Percentiles rank a stretch among this genome's conserved stretches.
These are phyloP conservation scores for Coronaproctus castanopsis DNA, from an alignment of 2,888 invertebrate genomes.

Conservation along the genomic window DNA sequence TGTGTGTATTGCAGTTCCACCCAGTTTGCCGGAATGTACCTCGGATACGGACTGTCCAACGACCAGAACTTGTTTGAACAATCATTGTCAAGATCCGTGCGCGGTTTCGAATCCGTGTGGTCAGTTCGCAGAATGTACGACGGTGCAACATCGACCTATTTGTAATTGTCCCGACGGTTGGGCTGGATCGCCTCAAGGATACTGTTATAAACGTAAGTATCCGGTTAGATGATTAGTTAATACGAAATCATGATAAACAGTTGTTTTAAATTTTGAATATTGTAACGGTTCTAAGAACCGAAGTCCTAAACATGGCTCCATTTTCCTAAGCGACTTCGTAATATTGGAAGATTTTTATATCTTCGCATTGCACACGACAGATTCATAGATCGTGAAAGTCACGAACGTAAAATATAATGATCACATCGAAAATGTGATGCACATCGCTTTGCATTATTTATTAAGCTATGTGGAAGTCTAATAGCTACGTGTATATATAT, in stretches of 20 bases:
- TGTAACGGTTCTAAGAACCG: conserved; percentile 1
- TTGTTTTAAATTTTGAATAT: neutral
- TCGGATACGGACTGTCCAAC: conserved; percentile 53
- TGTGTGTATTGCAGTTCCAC: conserved; percentile 22
- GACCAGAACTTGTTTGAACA: conserved; percentile 57
- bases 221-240: no score
- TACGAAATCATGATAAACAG: neutral
- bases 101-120: conserved; percentile 56
- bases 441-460: no score
- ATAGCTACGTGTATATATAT: no score
- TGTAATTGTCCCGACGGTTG: conserved; percentile 69
- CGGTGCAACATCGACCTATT: conserved; percentile 53
- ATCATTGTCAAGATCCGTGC: conserved; percentile 64
- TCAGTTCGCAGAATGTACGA: conserved; percentile 54
- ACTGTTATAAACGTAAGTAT: conserved; percentile 69
- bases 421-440: no score
- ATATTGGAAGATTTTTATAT: no score
- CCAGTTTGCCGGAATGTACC: conserved; percentile 41
- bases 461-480: no score
- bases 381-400: no score
- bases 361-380: no score
- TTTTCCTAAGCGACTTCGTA: no score
- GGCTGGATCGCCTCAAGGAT: conserved; percentile 67
- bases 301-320: no score
- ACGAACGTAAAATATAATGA: no score